Evolutionary conservation across 2,113 vertebrate genomes (phyloP), one percentile per base, ranked within the genome.

Genomic region (Cynoglossus semilaevis): DNA sequence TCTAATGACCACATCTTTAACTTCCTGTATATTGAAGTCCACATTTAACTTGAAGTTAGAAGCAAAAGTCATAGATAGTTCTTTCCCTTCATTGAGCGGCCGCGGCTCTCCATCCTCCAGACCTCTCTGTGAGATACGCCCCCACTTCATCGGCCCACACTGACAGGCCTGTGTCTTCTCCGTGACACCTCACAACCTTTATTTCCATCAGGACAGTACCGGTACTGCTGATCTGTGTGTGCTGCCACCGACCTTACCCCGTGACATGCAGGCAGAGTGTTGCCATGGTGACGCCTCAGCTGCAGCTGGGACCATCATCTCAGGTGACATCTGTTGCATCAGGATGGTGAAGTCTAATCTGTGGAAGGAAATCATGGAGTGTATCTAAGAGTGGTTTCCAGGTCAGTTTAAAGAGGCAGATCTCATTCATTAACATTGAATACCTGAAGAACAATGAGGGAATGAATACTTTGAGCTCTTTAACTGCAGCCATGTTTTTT

Each of bases 181-280:
- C n/a, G 80, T 88, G 86, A 91, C 87, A 90, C 88, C 86, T 88
- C 63, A 74, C 48, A 83, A 77, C 75, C 72, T 78, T 91, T 77
- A 81, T 79, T 87, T 86, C 88, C 88, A 90, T 90, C 84, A 85
- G 67, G 50, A 63, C 17, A 15, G 79, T 87, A 89, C 90, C 22
- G 22, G 22, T 29, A n/a, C n/a, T n/a, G 22, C 22, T 29, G 22
- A 29, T 29, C 22, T 29, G 22, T 12, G n/a, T 57, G 58, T 22
- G 76, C 71, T 80, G 72, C 73, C 76, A 83, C 49, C 64, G 78
- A 75, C 42, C 58, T 57, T 13, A 40, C 37, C 9, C 41, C 49
- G 59, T 63, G 44, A 57, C 49, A 40, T 45, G 66, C 74, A 72
- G 51, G 54, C 47, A 66, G 67, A 67, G 51, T 1, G 70, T 84